Conservation (phyloP, 2,113 vertebrate genomes). For the Pampusana beccarii region DNA sequence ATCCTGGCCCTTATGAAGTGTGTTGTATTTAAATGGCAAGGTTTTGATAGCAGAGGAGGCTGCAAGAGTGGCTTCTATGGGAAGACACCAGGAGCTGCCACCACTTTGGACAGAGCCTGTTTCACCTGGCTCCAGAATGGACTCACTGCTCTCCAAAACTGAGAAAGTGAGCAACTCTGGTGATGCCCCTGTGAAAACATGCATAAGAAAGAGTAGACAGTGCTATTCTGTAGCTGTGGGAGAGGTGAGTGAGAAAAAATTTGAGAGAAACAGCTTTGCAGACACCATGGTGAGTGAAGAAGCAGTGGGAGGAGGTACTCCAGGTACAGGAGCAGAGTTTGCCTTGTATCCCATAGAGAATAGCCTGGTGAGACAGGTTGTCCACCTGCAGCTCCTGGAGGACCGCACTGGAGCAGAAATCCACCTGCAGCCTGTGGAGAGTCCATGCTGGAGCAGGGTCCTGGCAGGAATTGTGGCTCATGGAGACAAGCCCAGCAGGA, state of each 20-base stretch:
- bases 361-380: background rate
- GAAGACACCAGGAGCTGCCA: background rate
- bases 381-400: background rate
- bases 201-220: background rate
- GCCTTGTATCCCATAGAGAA: background rate
- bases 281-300: background rate
- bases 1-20: background rate
- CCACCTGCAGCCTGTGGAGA: background rate
- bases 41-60: fast-evolving
- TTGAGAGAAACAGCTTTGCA: background rate
- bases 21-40: background rate
- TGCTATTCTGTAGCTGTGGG: background rate
- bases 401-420: background rate
- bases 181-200: background rate
- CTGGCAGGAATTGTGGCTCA: background rate
- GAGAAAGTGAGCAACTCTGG: background rate
- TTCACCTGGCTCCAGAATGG: fast-evolving
- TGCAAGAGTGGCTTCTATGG: background rate
- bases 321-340: fast-evolving
- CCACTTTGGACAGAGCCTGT: background rate
- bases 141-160: background rate
- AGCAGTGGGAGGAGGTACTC: background rate
- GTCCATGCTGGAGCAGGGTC: background rate
- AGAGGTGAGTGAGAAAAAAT: background rate
- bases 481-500: background rate